Percentiles rank a stretch among this genome's conserved stretches.
Evolutionary conservation across 2,888 invertebrate species (phyloP).

Genomic region (Agriopis marginaria): DNA sequence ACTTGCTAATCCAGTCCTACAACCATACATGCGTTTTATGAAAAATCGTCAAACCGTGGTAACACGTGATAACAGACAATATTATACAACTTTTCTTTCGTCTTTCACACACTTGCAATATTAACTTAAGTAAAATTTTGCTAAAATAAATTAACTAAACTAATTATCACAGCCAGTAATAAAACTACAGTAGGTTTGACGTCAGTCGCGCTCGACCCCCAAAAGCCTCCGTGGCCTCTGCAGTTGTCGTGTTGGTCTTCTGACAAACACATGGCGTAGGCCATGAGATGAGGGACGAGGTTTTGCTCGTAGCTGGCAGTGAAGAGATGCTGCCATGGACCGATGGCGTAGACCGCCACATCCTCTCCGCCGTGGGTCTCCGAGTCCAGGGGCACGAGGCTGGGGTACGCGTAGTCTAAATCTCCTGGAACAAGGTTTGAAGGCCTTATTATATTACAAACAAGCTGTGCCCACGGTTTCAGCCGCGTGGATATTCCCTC

Average conservation of each 20-base stretch:
- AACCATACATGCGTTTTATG: too few species aligned
- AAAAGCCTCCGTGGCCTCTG: slow-evolving; percentile 12
- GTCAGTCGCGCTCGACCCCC: slow-evolving; percentile 27
- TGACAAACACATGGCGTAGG: slow-evolving; percentile 90
- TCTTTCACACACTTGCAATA: too few species aligned
- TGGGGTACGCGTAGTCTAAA: slow-evolving; percentile 85
- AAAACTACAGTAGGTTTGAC: slow-evolving; percentile 25
- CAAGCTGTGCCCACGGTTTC: not conserved
- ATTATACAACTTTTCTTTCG: too few species aligned
- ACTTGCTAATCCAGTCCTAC: too few species aligned
- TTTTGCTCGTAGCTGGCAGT: slow-evolving; percentile 92
- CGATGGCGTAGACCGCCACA: slow-evolving; percentile 90
- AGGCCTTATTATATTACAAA: not conserved
- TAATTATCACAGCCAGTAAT: slow-evolving; percentile 33
- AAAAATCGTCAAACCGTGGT: too few species aligned
- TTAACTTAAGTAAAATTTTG: not conserved
- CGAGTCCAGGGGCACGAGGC: slow-evolving; percentile 86
- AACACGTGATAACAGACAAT: too few species aligned
- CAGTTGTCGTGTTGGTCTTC: slow-evolving; percentile 80
- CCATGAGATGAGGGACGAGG: slow-evolving; percentile 91
- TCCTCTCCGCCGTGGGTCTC: slow-evolving; percentile 93
- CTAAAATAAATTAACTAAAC: slow-evolving; percentile 24
- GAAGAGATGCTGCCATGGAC: slow-evolving; percentile 93
- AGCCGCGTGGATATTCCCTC: too few species aligned
- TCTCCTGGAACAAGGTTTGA: slow-evolving; percentile 63